phyloP scores from a whole-genome alignment of 2,888 invertebrate genomes.

The Dermolepida albohirtum region DNA sequence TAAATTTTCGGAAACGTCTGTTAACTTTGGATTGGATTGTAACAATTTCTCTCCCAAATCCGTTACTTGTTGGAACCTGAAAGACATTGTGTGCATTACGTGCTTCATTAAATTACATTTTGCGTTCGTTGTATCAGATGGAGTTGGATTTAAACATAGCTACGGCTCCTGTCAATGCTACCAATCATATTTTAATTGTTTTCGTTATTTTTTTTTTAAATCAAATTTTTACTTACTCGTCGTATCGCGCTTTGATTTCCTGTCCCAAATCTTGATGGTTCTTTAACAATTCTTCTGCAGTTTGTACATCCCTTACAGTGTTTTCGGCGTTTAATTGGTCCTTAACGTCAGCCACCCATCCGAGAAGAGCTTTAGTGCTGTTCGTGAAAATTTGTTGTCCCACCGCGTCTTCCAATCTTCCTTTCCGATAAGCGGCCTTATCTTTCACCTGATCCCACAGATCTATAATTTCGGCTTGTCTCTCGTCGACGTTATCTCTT shows the following conservation, averaged over 20 bases:
- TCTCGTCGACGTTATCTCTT: slow-evolving; percentile 82
- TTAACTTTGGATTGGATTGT: slow-evolving; percentile 78
- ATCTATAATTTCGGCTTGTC: slow-evolving; percentile 86
- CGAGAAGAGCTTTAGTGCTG: slow-evolving; percentile 83
- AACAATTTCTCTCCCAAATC: slow-evolving; percentile 82
- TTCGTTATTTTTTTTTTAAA: neutral
- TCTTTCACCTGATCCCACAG: slow-evolving; percentile 90
- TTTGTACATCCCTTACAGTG: slow-evolving; percentile 86
- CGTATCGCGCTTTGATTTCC: slow-evolving; percentile 90
- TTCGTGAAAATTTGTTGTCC: slow-evolving; percentile 94
- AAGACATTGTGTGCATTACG: slow-evolving; percentile 1
- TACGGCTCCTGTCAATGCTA: too few species aligned
- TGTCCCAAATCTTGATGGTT: slow-evolving; percentile 91
- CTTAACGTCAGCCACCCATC: slow-evolving; percentile 85
- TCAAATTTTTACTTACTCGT: slow-evolving; percentile 75
- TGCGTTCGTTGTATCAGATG: too few species aligned
- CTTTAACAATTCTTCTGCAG: slow-evolving; percentile 90
- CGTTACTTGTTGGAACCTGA: slow-evolving; percentile 82
- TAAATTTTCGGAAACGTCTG: slow-evolving; percentile 82
- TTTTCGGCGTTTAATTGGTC: slow-evolving; percentile 83
- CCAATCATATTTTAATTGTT: too few species aligned
- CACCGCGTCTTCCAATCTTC: slow-evolving; percentile 91
- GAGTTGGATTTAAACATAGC: too few species aligned
- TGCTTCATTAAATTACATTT: too few species aligned
- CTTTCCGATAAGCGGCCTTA: slow-evolving; percentile 86